Evolutionary conservation across 2,888 invertebrate genomes (phyloP).

Genomic region (Cyclophora punctaria): DNA sequence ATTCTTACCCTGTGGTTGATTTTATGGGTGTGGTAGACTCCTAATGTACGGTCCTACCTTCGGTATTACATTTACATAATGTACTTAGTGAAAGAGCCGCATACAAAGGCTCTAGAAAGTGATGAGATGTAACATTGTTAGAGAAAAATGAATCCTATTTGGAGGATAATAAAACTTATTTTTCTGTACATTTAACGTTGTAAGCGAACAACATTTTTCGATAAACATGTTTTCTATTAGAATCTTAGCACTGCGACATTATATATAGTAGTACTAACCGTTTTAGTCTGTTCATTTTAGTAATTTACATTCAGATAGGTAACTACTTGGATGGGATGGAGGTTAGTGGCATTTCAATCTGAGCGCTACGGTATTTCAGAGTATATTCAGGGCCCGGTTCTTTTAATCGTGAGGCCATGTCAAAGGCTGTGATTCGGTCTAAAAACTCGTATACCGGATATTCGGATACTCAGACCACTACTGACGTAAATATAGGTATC

Average conservation of each 20-base stretch:
- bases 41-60: constrained; percentile 51
- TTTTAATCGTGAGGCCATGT: too few species aligned
- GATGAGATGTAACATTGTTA: constrained; percentile 41
- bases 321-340: too few species aligned
- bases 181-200: constrained; percentile 36
- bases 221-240: constrained; percentile 11
- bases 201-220: constrained; percentile 34
- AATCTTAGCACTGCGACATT: background rate
- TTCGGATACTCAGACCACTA: too few species aligned
- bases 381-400: too few species aligned
- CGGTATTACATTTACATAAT: constrained; percentile 67
- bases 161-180: constrained; percentile 29
- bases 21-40: constrained; percentile 52
- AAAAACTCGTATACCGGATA: too few species aligned
- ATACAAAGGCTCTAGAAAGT: constrained; percentile 59
- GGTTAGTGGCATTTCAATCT: too few species aligned
- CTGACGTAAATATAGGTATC: too few species aligned
- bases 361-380: too few species aligned
- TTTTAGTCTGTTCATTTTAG: too few species aligned
- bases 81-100: constrained; percentile 58
- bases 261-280: too few species aligned
- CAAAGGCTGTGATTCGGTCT: too few species aligned
- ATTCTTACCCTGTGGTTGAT: constrained; percentile 35
- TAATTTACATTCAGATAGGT: too few species aligned
- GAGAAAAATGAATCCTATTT: constrained; percentile 48